Conservation (phyloP, 2,797 vertebrate genomes). For the Meriones psammophilus region DNA sequence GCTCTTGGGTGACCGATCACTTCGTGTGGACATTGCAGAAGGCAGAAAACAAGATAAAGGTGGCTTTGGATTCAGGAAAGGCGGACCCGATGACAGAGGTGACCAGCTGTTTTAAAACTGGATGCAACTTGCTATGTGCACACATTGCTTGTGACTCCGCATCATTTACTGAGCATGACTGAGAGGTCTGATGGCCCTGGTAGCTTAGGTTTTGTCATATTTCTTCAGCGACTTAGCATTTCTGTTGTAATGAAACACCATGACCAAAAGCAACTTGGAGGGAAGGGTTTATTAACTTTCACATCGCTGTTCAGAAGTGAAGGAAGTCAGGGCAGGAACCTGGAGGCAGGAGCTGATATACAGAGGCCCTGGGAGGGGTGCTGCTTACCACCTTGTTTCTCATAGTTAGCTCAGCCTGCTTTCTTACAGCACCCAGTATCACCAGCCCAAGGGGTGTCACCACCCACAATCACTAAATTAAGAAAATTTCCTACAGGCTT, state of each 20-base stretch:
- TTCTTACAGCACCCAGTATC: not conserved
- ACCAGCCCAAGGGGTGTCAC: not conserved
- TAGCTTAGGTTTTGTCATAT: not conserved
- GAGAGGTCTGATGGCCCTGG: not conserved
- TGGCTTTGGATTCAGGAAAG: slow-evolving; percentile 97
- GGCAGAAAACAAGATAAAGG: slow-evolving; percentile 97
- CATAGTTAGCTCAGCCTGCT: not conserved
- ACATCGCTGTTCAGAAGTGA: not conserved
- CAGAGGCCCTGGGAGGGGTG: not conserved
- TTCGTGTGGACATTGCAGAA: slow-evolving; percentile 99
- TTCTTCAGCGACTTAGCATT: not conserved
- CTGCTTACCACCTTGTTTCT: not conserved
- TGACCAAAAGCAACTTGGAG: not conserved
- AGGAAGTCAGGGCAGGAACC: not conserved
- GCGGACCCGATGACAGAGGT: slow-evolving; percentile 95
- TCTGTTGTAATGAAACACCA: not conserved
- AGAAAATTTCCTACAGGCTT: not conserved
- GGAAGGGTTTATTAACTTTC: not conserved
- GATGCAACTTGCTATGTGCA: not conserved
- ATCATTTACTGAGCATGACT: not conserved
- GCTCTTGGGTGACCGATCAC: slow-evolving; percentile 94
- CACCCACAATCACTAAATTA: not conserved
- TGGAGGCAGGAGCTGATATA: not conserved
- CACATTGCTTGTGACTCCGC: not conserved
- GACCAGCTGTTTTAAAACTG: slow-evolving; percentile 77